These are phyloP conservation scores for Endotricha flammealis DNA, from an alignment of 2,888 invertebrate genomes.

Conservation along the genomic window DNA sequence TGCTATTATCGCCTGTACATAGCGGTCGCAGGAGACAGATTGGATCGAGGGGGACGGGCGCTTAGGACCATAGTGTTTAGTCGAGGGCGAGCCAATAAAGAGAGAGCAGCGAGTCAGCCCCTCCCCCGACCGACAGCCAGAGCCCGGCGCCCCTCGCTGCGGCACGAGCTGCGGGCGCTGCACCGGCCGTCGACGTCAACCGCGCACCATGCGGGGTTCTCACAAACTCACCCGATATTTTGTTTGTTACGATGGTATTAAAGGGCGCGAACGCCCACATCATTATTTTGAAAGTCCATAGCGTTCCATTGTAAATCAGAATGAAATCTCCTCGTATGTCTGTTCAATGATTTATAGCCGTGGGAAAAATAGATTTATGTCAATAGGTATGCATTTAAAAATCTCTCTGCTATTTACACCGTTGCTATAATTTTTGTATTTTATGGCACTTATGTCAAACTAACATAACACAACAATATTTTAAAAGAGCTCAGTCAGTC, in stretches of 20 bases:
- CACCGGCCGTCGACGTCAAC: constrained; percentile 25
- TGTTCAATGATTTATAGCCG: constrained; percentile 69
- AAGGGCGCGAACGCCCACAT: constrained; percentile 72
- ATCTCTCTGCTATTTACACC: background rate
- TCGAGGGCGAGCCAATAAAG: constrained; percentile 43
- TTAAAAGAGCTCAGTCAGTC: no score
- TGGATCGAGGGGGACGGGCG: constrained; percentile 40
- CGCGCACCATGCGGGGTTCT: constrained; percentile 69
- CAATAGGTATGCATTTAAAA: constrained; percentile 6
- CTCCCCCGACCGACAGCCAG: constrained; percentile 34
- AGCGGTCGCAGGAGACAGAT: constrained; percentile 40
- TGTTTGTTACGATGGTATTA: constrained; percentile 58
- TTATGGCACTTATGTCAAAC: no score
- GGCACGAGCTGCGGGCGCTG: constrained; percentile 30
- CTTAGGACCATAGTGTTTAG: constrained; percentile 40
- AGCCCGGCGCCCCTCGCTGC: constrained; percentile 20
- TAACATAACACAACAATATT: no score
- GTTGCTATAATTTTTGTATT: background rate
- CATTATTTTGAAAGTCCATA: constrained; percentile 69
- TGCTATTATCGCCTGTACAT: constrained; percentile 49
- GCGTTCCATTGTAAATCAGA: constrained; percentile 69
- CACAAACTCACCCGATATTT: constrained; percentile 62
- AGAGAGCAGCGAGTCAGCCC: constrained; percentile 32
- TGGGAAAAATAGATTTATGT: constrained; percentile 54
- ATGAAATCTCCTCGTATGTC: constrained; percentile 67